Base-by-base conservation (phyloP, 92 coral and sea anemone genomes). In the Plumapathes pennacea region DNA sequence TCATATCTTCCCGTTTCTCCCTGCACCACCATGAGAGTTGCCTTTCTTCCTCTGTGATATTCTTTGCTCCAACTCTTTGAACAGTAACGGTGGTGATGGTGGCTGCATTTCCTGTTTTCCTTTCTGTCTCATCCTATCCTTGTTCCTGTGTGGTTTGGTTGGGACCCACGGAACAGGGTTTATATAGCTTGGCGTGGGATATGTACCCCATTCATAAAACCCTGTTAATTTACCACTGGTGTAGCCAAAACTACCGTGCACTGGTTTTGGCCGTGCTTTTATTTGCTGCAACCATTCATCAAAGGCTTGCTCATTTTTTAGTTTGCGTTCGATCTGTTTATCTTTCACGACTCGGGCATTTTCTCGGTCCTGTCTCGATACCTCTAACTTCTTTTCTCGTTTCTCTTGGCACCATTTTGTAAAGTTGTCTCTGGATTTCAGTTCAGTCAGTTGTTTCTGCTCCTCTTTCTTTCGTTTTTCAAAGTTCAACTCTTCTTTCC, bases 151-250 rank as follows among this genome's bases (percentile, higher is more conserved):
- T 24, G 66, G 56, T 22, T 64, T 82, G 27, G 96, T 58, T 32
- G 58, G 86, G 10, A 84, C 86, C 99, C 99, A 94, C 5, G 99
- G 99, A 46, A 89, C 51, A 11, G 99, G 99, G 80, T 94, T 94
- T 32, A 47, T 76, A 36, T 88, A 94, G 22, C 81, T 80, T 0
- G 99, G 99, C 38, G 78, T 70, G 2, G 99, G 99, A 45, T 94
- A 94, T n/a, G 89, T 84, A 3, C 87, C 96, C 96, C 99, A 94
- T 21, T 88, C 95, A 38, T 94, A 94, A 71, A 77, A 88, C 22
- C 96, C 89, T 5, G 80, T 89, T 46, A 94, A 54, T 54, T 62
- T 73, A 28, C 89, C 96, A 33, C 85, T 74, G 0, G 83, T 47
- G 52, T 84, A 81, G 17, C 90, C 88, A 72, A 72, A 89, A 56